phyloP scores from a whole-genome alignment of 1,140 invertebrate species.

The Vanessa tameamea region DNA sequence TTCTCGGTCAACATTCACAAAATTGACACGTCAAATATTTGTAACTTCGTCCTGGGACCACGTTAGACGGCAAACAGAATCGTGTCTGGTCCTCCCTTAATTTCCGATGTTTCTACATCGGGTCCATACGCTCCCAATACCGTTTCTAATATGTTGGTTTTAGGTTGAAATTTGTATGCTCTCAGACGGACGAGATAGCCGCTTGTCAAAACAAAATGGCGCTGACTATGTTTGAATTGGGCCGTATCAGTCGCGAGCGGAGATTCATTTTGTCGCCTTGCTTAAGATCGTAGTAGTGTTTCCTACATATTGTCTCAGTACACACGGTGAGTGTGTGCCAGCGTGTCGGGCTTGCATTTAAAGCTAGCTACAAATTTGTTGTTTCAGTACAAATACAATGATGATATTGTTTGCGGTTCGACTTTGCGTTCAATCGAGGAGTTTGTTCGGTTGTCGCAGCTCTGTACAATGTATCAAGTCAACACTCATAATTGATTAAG shows the following conservation, averaged over 20 bases:
- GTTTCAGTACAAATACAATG: slow-evolving; percentile 78
- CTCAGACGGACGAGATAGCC: slow-evolving; percentile 53
- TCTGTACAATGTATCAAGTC: slow-evolving; percentile 55
- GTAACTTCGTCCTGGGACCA: slow-evolving; percentile 79
- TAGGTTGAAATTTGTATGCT: slow-evolving; percentile 55
- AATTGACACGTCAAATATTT: slow-evolving; percentile 81
- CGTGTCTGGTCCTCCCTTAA: slow-evolving; percentile 80
- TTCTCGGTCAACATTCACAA: slow-evolving; percentile 80
- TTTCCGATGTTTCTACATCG: slow-evolving; percentile 76
- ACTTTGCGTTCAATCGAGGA: slow-evolving; percentile 75
- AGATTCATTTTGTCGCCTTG: slow-evolving; percentile 80
- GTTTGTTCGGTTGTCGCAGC: slow-evolving; percentile 62
- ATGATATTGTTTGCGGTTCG: slow-evolving; percentile 79
- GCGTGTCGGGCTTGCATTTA: slow-evolving; percentile 75
- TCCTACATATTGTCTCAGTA: slow-evolving; percentile 78
- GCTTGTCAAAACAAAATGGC: slow-evolving; percentile 80
- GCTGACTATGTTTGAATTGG: slow-evolving; percentile 79
- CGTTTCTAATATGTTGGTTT: slow-evolving; percentile 45
- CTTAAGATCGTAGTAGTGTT: slow-evolving; percentile 76
- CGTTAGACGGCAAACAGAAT: slow-evolving; percentile 79
- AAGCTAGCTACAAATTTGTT: slow-evolving; percentile 80
- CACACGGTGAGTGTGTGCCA: slow-evolving; percentile 75
- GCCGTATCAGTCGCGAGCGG: slow-evolving; percentile 78
- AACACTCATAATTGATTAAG: slow-evolving; percentile 70
- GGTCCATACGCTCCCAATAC: slow-evolving; percentile 42